Base-by-base conservation (phyloP, 2,888 invertebrate genomes). In the Rhagophthalmus giganteus region DNA sequence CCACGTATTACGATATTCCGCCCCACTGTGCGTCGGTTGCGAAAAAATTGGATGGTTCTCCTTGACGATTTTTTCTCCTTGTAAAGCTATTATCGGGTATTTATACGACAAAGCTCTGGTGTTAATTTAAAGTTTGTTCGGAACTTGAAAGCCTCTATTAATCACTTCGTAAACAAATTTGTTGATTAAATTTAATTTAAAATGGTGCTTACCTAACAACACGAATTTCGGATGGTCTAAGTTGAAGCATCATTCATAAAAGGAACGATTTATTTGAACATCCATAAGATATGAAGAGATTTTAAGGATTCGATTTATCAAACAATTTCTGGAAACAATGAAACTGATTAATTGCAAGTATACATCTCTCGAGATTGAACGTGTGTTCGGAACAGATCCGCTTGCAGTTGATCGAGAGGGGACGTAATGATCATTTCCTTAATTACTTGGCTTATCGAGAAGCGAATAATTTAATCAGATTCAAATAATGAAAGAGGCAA, bases 381-480 rank as follows among this genome's bases (percentile, higher is more conserved):
- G 57, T 54, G 55, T 58, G 58, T 60, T 57, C 53, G 53, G 50
- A 52, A 51, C 61, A 62, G 62, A 61, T 58, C 54, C 55, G 45
- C 47, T 31, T 59, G 49, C 39, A 47, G 49, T 37, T 54, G 58
- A 55, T 57, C 46, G 55, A 48, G 47, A 50, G 40, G 51, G 44
- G 46, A 54, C 60, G 62, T 65, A 64, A 64, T 61, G 65, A 67
- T 65, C 67, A 64, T 66, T 62, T 60, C 60, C 65, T 66, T 67
- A 68, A 68, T 68, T 68, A 67, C 65, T 60, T 54, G 55, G 63
- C 64, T 65, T 67, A 68, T 67, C 66, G 67, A 35, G 63, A 50
- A 58, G 63, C 58, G 64, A 63, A 67, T 67, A 67, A 68, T 67
- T 67, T 67, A 65, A 67, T 67, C 63, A 66, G 58, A 61, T 59